Conservation (phyloP, 2,888 invertebrate genomes). For the Galerucella pusilla region DNA sequence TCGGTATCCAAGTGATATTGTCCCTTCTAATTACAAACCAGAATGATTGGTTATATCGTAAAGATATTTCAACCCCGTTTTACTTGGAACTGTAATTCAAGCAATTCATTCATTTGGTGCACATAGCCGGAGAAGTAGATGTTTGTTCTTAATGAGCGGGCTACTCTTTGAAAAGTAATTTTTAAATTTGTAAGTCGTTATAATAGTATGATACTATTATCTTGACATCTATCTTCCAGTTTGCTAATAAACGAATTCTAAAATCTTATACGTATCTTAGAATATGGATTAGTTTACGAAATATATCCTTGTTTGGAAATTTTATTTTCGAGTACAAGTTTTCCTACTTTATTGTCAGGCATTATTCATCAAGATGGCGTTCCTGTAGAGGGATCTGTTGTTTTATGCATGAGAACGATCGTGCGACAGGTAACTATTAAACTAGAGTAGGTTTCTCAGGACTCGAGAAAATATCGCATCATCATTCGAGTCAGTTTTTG, state of each 20-base stretch:
- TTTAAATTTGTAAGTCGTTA: no score
- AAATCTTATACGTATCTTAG: conserved; percentile 4
- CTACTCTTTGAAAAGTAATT: no score
- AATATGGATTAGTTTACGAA: conserved; percentile 18
- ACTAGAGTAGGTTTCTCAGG: conserved; percentile 44
- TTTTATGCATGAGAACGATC: conserved; percentile 49
- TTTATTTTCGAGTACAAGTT: conserved; percentile 39
- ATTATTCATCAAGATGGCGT: conserved; percentile 49
- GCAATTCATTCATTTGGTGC: no score
- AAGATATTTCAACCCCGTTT: no score
- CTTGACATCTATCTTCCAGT: background rate
- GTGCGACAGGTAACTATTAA: conserved; percentile 50
- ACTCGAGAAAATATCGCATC: conserved; percentile 28
- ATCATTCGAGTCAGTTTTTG: conserved; percentile 24
- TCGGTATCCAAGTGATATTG: no score
- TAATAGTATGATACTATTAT: no score
- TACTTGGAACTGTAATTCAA: no score
- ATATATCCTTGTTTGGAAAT: conserved; percentile 32
- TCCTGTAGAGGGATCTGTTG: conserved; percentile 46
- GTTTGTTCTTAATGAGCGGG: no score
- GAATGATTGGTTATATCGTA: no score
- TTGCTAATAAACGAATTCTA: background rate
- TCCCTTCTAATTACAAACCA: no score
- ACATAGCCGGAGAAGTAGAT: no score
- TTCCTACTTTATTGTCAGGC: conserved; percentile 44